A percentile compares a stretch with the other conserved stretches of the same genome.
Conservation (phyloP, 2,888 invertebrate species). For the Torymus tubicola region DNA sequence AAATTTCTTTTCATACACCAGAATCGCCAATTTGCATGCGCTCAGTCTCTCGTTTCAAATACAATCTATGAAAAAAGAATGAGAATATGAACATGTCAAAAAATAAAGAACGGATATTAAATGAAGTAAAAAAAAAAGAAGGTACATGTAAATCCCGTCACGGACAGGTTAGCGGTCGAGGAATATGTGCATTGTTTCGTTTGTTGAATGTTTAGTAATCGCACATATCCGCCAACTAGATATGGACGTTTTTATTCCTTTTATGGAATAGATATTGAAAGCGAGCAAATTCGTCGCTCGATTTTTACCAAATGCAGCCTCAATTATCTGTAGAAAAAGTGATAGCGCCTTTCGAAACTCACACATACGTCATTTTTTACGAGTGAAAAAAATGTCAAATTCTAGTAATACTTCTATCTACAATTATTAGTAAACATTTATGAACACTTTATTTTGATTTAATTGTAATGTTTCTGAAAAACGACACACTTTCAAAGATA, state of each 20-base stretch:
- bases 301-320: conserved; percentile 25
- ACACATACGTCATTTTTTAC: not conserved
- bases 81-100: conserved; percentile 29
- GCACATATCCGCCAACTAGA: conserved; percentile 27
- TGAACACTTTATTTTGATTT: conserved; percentile 25
- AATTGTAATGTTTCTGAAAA: conserved; percentile 9
- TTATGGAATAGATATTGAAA: conserved; percentile 38
- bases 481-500: too few species aligned
- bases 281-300: conserved; percentile 18
- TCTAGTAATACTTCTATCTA: too few species aligned
- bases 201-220: conserved; percentile 36
- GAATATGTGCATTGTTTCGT: conserved; percentile 38
- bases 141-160: conserved; percentile 56
- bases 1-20: not conserved
- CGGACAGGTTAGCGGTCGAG: conserved; percentile 46
- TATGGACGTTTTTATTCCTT: conserved; percentile 53
- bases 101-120: conserved; percentile 19
- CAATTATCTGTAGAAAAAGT: conserved; percentile 22
- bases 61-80: conserved; percentile 38
- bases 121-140: conserved; percentile 44
- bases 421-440: not conserved
- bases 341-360: conserved; percentile 24
- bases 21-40: conserved; percentile 40
- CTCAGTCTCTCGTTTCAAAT: conserved; percentile 56
- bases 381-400: not conserved